Base-by-base conservation (phyloP, 1,140 invertebrate species). In the Mamestra configurata region DNA sequence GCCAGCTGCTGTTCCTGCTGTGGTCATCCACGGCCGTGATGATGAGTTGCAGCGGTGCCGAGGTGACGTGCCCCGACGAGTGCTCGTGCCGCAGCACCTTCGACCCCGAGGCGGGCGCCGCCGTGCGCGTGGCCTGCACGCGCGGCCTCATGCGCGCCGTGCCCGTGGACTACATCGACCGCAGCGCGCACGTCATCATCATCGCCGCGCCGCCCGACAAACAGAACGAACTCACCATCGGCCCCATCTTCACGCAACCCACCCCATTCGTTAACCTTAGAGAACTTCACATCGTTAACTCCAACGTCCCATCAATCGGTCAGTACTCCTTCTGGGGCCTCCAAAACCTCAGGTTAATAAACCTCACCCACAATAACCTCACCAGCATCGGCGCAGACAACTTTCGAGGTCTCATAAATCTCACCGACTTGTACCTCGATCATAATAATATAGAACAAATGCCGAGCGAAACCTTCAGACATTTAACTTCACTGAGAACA, bases 361-460 rank as follows among this genome's bases (percentile, higher is more conserved):
- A 98, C 90, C 93, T 98, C 10, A 96, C 97, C 0, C 94, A 97
- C 83, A 98, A 98, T 90, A 97, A 97, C 84, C 97, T 98, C 61
- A 97, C 97, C 10, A 96, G 96, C 82, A 96, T 98, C 4, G 95
- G 98, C 55, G 97, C 98, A 76, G 96, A 98, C 86, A 98, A 99
- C 93, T 98, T 99, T 86, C 89, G 96, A 8, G 96, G 96, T 40
- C 94, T 98, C 80, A 96, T 97, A 84, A 97, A 96, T 87, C 95
- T 99, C 13, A 96, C 96, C 35, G 97, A 98, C 84, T 95, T 99
- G 70, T 97, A 98, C 94, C 95, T 99, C 40, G 98, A 98, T 87
- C 96, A 98, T 90, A 99, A 99, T 94, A 95, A 96, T 81, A 97
- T 97, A 79, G 93, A 96, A 93, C 96, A 95, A 93, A 97, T 96